These are phyloP conservation scores for Eubasilissa regina DNA, from an alignment of 1,140 invertebrate genomes.

Conservation along the genomic window DNA sequence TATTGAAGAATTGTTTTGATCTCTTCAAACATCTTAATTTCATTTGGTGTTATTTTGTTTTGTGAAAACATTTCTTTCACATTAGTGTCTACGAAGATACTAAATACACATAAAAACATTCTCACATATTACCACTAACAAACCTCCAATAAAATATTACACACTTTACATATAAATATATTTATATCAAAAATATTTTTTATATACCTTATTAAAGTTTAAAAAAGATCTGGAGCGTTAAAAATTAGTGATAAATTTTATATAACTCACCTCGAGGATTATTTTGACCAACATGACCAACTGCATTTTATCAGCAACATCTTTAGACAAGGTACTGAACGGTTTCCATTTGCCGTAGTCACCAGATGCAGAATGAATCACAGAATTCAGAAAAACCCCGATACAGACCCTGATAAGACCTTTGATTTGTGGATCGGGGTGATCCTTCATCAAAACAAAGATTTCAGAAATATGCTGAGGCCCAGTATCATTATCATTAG, in stretches of 20 bases:
- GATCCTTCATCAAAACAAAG: conserved; percentile 77
- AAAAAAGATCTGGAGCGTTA: too few relatives aligned
- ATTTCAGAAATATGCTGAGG: conserved; percentile 80
- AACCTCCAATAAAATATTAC: too few relatives aligned
- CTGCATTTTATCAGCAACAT: conserved; percentile 65
- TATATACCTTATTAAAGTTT: too few relatives aligned
- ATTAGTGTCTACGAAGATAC: too few relatives aligned
- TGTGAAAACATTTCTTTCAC: too few relatives aligned
- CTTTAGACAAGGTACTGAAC: conserved; percentile 63
- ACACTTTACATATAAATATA: too few relatives aligned
- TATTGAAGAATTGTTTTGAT: too few relatives aligned
- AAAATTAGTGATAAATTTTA: not conserved
- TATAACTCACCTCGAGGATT: conserved; percentile 70
- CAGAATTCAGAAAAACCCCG: conserved; percentile 78
- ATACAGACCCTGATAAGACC: conserved; percentile 80
- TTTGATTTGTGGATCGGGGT: conserved; percentile 87
- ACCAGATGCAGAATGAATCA: conserved; percentile 75
- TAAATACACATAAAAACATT: too few relatives aligned
- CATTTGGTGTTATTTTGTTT: too few relatives aligned
- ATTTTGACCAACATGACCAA: conserved; percentile 72
- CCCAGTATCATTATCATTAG: conserved; percentile 62
- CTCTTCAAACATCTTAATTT: too few relatives aligned
- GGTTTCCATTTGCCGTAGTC: conserved; percentile 72
- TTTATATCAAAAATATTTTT: too few relatives aligned
- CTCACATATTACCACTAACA: too few relatives aligned